Evolutionary conservation across 2,113 vertebrate species (phyloP).

Genomic region (Eulemur rufifrons): DNA sequence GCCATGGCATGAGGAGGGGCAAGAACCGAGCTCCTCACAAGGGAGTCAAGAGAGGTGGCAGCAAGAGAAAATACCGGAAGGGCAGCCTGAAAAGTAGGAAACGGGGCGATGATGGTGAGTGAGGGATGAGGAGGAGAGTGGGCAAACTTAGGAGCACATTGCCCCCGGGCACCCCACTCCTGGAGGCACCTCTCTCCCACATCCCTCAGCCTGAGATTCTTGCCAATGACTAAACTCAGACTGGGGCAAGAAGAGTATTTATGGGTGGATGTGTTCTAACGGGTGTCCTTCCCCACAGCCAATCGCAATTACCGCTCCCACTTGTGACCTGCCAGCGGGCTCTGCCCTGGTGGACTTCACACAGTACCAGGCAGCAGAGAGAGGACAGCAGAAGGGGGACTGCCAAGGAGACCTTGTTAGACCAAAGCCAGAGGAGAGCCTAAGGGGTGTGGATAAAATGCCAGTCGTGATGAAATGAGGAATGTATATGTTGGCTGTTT

Average conservation of each 20-base stretch:
- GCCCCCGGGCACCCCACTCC: neutral
- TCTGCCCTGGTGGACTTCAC: conserved; percentile 50
- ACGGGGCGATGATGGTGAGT: conserved; percentile 70
- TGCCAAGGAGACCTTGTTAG: conserved; percentile 35
- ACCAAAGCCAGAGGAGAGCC: conserved; percentile 54
- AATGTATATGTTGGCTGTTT: conserved; percentile 69
- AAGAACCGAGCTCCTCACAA: conserved; percentile 74
- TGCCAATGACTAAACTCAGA: neutral
- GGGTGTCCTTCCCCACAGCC: conserved; percentile 39
- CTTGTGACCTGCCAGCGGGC: neutral
- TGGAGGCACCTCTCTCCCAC: neutral
- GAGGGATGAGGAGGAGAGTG: neutral
- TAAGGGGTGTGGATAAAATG: conserved; percentile 50
- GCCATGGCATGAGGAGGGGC: conserved; percentile 64
- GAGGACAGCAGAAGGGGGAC: conserved; percentile 24
- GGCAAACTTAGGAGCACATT: too few relatives aligned
- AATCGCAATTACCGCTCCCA: conserved; percentile 61
- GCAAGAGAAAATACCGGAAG: conserved; percentile 71
- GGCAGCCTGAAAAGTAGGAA: conserved; percentile 61
- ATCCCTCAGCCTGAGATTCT: neutral
- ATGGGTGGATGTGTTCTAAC: neutral
- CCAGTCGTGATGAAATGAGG: conserved; percentile 56
- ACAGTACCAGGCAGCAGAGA: conserved; percentile 27
- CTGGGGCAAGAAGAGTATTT: neutral
- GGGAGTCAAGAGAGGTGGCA: conserved; percentile 71